phyloP scores from a whole-genome alignment of 2,797 vertebrate species.

The Lycodopsis pacificus region DNA sequence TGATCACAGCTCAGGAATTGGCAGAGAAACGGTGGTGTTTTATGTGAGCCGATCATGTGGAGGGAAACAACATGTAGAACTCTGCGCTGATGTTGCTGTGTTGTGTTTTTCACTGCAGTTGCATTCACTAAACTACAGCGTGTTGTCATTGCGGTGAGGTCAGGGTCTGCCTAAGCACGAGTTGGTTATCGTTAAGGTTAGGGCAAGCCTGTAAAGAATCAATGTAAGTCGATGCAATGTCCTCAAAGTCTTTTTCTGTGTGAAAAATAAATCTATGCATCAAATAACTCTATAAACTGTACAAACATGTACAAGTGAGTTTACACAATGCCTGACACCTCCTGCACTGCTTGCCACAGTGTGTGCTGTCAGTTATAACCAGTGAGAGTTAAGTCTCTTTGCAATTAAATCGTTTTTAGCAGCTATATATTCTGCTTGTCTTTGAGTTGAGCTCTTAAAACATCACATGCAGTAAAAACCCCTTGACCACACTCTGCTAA shows the following conservation, averaged over 20 bases:
- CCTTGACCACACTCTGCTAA: background rate
- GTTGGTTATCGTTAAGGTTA: conserved; percentile 17
- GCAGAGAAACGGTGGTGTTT: conserved; percentile 8
- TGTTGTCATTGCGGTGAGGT: background rate
- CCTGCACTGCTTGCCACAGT: background rate
- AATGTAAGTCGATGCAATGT: background rate
- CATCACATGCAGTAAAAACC: conserved; percentile 4
- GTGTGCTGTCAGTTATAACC: conserved; percentile 19
- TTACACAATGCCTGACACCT: conserved; percentile 9
- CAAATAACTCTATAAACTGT: background rate
- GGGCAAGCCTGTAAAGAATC: background rate
- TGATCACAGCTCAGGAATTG: conserved; percentile 43
- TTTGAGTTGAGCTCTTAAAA: conserved; percentile 18
- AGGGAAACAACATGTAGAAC: conserved; percentile 13
- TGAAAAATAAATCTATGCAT: background rate
- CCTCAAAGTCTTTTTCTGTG: background rate
- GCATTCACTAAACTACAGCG: background rate
- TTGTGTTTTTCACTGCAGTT: background rate
- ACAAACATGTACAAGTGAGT: conserved; percentile 28
- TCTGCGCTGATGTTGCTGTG: conserved; percentile 1
- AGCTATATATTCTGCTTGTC: conserved; percentile 2
- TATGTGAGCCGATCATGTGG: conserved; percentile 7
- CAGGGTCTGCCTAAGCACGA: background rate
- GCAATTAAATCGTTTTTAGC: conserved; percentile 43
- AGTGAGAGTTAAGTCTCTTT: conserved; percentile 31